Conservation (phyloP, 2,888 invertebrate genomes). For the Andrena haemorrhoa region DNA sequence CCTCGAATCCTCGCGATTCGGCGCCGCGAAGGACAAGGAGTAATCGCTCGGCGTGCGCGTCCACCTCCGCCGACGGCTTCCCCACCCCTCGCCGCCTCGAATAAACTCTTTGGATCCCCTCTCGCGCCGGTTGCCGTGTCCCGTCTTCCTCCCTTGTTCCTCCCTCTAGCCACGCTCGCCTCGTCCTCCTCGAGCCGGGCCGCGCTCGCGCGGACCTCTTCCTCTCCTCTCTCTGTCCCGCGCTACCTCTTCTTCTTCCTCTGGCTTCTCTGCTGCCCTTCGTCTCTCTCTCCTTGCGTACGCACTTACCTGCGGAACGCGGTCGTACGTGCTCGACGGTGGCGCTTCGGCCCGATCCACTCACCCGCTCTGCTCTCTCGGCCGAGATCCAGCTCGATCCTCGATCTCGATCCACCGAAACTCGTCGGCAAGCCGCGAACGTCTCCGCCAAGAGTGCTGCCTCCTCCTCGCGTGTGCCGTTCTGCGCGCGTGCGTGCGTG, state of each 20-base stretch:
- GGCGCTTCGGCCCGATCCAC: conserved; percentile 64
- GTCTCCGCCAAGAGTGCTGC: background rate
- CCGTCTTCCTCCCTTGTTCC: conserved; percentile 31
- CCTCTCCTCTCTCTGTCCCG: conserved; percentile 46
- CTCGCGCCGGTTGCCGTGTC: conserved; percentile 11
- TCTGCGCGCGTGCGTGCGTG: background rate
- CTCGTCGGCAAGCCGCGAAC: background rate
- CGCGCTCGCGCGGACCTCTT: conserved; percentile 46
- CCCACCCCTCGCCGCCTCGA: conserved; percentile 55
- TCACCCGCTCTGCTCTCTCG: conserved; percentile 24
- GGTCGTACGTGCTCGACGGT: conserved; percentile 73
- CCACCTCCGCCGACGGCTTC: conserved; percentile 54
- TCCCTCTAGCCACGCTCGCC: conserved; percentile 45
- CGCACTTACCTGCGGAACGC: conserved; percentile 80
- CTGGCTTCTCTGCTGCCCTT: conserved; percentile 51
- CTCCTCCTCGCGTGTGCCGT: no score
- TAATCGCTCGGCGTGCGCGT: conserved; percentile 30
- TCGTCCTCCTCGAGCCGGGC: conserved; percentile 47
- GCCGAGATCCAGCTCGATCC: conserved; percentile 34
- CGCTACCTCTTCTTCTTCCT: conserved; percentile 58
- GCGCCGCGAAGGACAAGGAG: conserved; percentile 53
- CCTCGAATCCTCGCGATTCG: conserved; percentile 25
- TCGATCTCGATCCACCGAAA: conserved; percentile 32
- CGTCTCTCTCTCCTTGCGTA: conserved; percentile 61
- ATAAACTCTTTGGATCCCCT: conserved; percentile 55